Evolutionary conservation across 2,888 invertebrate genomes (phyloP), one percentile per base, ranked within the genome.

Genomic region (Dusona sp.): DNA sequence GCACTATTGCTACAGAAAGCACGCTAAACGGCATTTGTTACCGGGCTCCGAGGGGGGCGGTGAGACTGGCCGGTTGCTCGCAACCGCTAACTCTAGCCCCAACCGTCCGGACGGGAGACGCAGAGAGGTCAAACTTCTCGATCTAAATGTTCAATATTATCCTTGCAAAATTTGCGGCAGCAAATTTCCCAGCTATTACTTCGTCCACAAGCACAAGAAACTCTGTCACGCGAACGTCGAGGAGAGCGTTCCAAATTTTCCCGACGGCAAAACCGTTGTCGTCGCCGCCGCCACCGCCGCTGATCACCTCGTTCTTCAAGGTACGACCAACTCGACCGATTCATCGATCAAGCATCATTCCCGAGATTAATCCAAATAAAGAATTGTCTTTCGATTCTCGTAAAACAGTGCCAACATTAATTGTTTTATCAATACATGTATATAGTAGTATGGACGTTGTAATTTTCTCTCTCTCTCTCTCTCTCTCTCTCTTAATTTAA

Each of bases 141-240:
- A 97, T 90, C 96, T 98, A 94, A 97, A 98, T 91, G 96, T 98
- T 0, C 98, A 98, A 94, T 98, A 98, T 95, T 98, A 98, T 94
- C 98, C 98, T 0, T 98, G 98, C 94, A 98, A 98, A 94, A 98
- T 97, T 0, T 98, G 98, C 94, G 98, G 98, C 29, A 97, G 96
- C 90, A 98, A 98, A 94, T 98, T 98, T 93, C 98, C 98, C 1
- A 98, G 98, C 89, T 98, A 98, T 93, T 98, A 98, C 94, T 98
- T 98, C 95, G 98, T 98, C 36, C 98, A 98, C 93, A 98, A 98
- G 92, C 98, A 98, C 93, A 95, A 98, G 78, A 98, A 98, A 94
- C 94, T 97, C 91, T 98, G 98, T 92, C 98, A 98, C 92, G 96
- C 97, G 0, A 96, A 96, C 38, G 87, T 83, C 22, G 94, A 90